These are phyloP conservation scores for Cyaniris semiargus DNA, from an alignment of 2,888 invertebrate genomes.

Conservation along the genomic window DNA sequence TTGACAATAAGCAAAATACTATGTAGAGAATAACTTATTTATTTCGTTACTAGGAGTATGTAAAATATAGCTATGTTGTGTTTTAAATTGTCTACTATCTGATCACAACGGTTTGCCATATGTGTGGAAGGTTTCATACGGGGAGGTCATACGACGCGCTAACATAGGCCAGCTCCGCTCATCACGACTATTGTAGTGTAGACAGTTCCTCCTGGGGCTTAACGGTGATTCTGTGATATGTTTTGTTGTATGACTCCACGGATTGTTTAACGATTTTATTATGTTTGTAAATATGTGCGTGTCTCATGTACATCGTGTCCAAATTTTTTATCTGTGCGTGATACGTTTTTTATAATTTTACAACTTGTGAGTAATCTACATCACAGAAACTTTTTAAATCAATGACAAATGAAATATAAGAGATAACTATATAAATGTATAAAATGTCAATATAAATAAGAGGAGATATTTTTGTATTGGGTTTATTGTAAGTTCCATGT, in stretches of 20 bases:
- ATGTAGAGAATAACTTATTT: conserved; percentile 75
- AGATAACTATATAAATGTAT: conserved; percentile 60
- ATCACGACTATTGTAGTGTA: not conserved
- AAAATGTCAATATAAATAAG: conserved; percentile 70
- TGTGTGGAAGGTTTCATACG: conserved; percentile 68
- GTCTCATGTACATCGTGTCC: conserved; percentile 57
- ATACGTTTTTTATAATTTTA: conserved; percentile 37
- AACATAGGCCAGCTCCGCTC: not conserved
- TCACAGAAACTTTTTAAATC: conserved; percentile 53
- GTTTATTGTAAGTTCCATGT: conserved; percentile 70
- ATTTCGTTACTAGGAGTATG: conserved; percentile 76
- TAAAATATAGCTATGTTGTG: conserved; percentile 76
- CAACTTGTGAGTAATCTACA: conserved; percentile 42
- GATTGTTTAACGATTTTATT: conserved; percentile 51
- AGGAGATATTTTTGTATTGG: conserved; percentile 80
- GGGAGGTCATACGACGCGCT: conserved; percentile 17
- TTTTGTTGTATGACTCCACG: conserved; percentile 40
- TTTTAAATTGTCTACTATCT: conserved; percentile 75
- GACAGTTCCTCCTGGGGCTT: not conserved
- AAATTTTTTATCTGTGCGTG: conserved; percentile 44
- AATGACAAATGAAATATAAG: conserved; percentile 47
- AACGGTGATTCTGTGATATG: conserved; percentile 37
- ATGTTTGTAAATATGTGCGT: conserved; percentile 65
- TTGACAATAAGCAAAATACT: conserved; percentile 76
- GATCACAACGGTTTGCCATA: conserved; percentile 73